phyloP scores from a whole-genome alignment of 2,888 invertebrate species.

The Drosophila mulleri region DNA sequence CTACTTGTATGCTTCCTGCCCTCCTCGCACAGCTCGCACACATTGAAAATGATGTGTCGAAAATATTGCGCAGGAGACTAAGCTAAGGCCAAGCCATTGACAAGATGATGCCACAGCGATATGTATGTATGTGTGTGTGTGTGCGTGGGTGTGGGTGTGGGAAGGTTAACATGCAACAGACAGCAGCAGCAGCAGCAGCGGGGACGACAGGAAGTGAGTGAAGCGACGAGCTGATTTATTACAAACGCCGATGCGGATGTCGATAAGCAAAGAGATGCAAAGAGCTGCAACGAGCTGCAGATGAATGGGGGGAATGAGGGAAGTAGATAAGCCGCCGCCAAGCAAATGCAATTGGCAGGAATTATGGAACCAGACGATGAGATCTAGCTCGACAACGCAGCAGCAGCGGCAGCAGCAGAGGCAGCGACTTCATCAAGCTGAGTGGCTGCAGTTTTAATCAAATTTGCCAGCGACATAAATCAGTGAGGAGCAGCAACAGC shows the following conservation, averaged over 20 bases:
- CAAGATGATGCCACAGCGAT: conserved; percentile 65
- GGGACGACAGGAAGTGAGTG: conserved; percentile 42
- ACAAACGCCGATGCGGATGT: conserved; percentile 62
- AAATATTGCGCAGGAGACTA: conserved; percentile 48
- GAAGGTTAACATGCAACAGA: conserved; percentile 56
- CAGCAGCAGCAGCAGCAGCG: conserved; percentile 11
- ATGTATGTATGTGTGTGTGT: conserved; percentile 17
- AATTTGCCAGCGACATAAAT: conserved; percentile 58
- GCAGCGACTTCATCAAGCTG: conserved; percentile 65
- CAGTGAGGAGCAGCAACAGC: conserved; percentile 21
- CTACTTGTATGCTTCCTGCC: conserved; percentile 35
- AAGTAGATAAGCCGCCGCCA: conserved; percentile 33
- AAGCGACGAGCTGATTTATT: conserved; percentile 74
- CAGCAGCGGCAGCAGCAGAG: neutral
- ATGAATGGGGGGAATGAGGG: conserved; percentile 7
- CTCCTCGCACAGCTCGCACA: conserved; percentile 35
- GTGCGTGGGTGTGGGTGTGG: conserved; percentile 16
- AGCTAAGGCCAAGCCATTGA: conserved; percentile 63
- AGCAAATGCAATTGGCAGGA: conserved; percentile 73
- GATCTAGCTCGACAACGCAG: conserved; percentile 29
- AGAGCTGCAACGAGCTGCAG: conserved; percentile 11
- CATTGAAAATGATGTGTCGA: conserved; percentile 76
- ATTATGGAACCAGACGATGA: conserved; percentile 58
- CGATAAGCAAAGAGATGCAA: conserved; percentile 45
- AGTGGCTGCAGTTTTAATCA: conserved; percentile 71